Evolutionary conservation across 2,797 vertebrate species (phyloP), one percentile per base, ranked within the genome.

Genomic region (Sebastes iracundus): DNA sequence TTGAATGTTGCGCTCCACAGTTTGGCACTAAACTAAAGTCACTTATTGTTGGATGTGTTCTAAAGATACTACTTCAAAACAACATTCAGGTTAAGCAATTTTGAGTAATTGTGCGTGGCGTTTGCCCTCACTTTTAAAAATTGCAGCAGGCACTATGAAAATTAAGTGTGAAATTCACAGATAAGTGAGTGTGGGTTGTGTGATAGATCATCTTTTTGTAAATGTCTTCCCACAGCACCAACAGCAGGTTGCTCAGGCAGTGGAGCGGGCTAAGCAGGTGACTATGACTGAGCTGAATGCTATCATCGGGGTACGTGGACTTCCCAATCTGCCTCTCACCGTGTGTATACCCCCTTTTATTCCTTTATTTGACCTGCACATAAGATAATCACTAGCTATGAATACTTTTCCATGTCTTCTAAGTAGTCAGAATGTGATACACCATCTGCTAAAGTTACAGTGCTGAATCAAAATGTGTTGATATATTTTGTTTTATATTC

Each of bases 211-310:
- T 88, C 18, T 72, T 71, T 71, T 77, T 81, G 56, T 80, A 13
- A 58, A 65, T 88, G 74, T 93, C 77, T 90, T 95, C 92, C 90
- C 75, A 32, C 95, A 99, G 98, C 98, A 99, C 96, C 98, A 99
- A 94, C 98, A 99, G 95, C 98, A 99, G 96, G 97, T 99, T 91
- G 98, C 98, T 94, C 98, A 99, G 96, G 98, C 98, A 95, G 98
- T 99, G 92, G 98, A 99, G 95, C 95, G 98, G 94, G 98, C 98
- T 94, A 99, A 99, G 94, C 98, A 99, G 96, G 98, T 99, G 95
- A 99, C 98, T 95, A 99, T 99, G 98, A 98, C 97, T 75, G 98
- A 99, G 93, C 96, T 99, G 95, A 99, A 99, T 93, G 97, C 98
- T 88, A 99, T 99, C 97, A 99, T 99, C 97, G 98, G 98, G 97